Base-by-base conservation (phyloP, 2,888 invertebrate species). In the Ectemnius cavifrons region DNA sequence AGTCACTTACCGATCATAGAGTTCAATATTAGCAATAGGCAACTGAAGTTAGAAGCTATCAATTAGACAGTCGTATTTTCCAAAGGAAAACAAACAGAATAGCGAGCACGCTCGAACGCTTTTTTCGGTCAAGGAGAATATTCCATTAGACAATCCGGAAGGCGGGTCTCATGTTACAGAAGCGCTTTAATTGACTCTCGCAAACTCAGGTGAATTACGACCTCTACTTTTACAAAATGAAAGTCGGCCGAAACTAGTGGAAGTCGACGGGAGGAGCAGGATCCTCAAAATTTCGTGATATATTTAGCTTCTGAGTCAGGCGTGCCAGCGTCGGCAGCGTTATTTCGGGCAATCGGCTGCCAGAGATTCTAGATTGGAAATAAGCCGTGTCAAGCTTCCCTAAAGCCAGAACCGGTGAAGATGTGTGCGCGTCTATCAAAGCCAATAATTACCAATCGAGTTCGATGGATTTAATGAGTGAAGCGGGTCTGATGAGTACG, bases 301-400 rank as follows among this genome's bases (percentile, higher is more conserved):
- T 87, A 85, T 87, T 87, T 86, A 87, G 84, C 77, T 61, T 27
- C 70, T 81, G 85, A 87, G 73, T 85, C 87, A 85, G 66, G 60
- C 52, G 58, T 59, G 67, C 61, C 71, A 8, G 56, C 14, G 4
- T 57, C 67, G 52, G 52, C 52, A 8, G 59, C 45, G 67, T 80
- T 68, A 75, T 69, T 75, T 70, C 71, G 27, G 56, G 49, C 69
- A 60, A 70, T 66, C 58, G 62, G 16, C 16, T 23, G 16, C 28
- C 47, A n/a, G 52, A 64, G 64, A 73, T 69, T 66, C 49, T 66
- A 13, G 62, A 47, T 46, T 66, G 18, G 37, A 64, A 56, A n/a
- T 67, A 56, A 63, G 16, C 16, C 16, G 18, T 46, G 45, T 20
- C 4, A 28, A 20, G 16, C 57, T 63, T 61, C 56, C 56, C 2